Base-by-base conservation (phyloP, 2,113 vertebrate genomes). In the Plecturocebus donacophilus region DNA sequence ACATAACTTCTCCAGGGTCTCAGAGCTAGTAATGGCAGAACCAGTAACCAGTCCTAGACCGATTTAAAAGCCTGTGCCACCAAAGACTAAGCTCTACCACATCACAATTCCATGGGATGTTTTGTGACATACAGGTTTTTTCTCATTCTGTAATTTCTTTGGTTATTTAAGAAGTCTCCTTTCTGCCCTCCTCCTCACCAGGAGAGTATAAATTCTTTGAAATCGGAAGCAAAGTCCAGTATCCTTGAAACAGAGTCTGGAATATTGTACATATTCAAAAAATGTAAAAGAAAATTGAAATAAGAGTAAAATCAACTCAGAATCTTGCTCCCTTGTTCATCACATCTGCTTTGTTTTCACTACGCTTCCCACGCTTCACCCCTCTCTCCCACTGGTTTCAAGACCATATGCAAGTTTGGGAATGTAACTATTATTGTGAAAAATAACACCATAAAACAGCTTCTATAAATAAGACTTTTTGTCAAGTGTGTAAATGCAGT, bases 241-340 rank as follows among this genome's bases (percentile, higher is more conserved):
- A 80, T 85, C 64, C 30, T 81, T 73, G 19, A 35, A 86, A 42
- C 8, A 84, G 54, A 94, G 10, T 92, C 45, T 40, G 6, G 20
- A 94, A 91, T 32, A 92, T 6, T n/a, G 7, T 20, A 73, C 8
- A 49, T 84, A 71, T 56, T 90, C 6, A 83, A 79, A 94, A 88
- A 90, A 16, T 75, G n/a, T 79, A 45, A 30, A 95, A 45, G 4
- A 32, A 66, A 92, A 70, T 32, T 76, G 79, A 91, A 82, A 88
- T 88, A 82, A 90, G 27, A 82, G 45, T 95, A 19, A 96, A 91
- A 91, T 56, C 38, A 82, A 80, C 19, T 80, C 54, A 73, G 88
- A 83, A 83, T 64, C 21, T 83, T 32, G 56, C 8, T 84, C 21
- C 35, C 20, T 91, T 95, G 81, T 91, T 68, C 23, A 96, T n/a